Evolutionary conservation across 2,113 vertebrate species (phyloP), one percentile per base, ranked within the genome.

Genomic region (Alligator sinensis): DNA sequence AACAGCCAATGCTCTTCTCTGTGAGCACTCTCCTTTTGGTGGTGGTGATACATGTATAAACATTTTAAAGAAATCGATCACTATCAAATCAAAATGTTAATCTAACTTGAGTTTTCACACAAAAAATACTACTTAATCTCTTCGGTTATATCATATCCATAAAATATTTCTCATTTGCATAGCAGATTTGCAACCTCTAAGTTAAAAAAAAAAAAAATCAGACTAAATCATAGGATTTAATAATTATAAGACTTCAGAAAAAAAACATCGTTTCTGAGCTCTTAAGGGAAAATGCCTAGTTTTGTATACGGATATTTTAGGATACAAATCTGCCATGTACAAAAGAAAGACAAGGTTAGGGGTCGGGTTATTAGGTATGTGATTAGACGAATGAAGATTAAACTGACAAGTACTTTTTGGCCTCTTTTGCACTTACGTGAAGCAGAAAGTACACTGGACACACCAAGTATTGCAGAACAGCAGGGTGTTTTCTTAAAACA

Each of bases 171-270:
- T 77, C 16, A 9, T 86, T 93, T 94, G 68, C 76, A 75, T 62
- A 94, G 60, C 38, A 38, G 57, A 18, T 76, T 68, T 79, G 25
- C 77, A 93, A 89, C 80, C 87, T 80, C 80, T 4, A 86, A 47
- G 66, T 9, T 80, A 88, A 84, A 92, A 81, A 55, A 60, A 60
- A 34, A n/a, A 89, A 94, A 84, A 82, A 82, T 70, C 78, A 90
- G 86, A 66, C 92, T 47, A 90, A 95, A 72, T 80, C 89, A 77
- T 38, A 25, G 62, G 78, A 89, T 86, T 76, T 92, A 70, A 80
- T 80, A 84, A 81, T 77, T 90, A 88, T 19, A 38, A 90, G 81
- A 90, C 91, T 95, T 95, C 89, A 93, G 88, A 95, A 61, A 75
- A 86, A 64, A 30, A 86, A 77, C 87, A 76, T 86, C 18, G 63